Evolutionary conservation across 1,140 invertebrate species (phyloP).

Genomic region (Drosophila kurseongensis): DNA sequence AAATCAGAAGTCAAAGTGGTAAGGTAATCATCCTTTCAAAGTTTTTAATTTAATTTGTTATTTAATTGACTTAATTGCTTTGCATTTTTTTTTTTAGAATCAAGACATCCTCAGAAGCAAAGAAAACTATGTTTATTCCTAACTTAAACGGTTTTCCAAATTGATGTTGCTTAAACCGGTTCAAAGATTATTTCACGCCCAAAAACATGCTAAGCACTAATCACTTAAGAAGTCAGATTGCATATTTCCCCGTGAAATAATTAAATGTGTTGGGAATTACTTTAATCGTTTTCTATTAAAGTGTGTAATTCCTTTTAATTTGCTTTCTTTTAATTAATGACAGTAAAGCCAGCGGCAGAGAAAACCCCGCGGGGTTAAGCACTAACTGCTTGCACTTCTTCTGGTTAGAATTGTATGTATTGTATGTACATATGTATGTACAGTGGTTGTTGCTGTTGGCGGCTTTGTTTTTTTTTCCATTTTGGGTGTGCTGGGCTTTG

Average conservation of each 20-base stretch:
- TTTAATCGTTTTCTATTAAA: background rate
- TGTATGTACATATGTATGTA: no score
- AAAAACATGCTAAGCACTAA: no score
- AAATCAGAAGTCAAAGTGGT: no score
- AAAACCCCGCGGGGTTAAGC: slow-evolving; percentile 6
- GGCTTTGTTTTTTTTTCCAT: background rate
- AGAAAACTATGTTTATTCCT: no score
- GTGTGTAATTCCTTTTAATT: no score
- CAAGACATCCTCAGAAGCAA: no score
- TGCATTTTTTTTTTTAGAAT: no score
- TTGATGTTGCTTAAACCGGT: background rate
- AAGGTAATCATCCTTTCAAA: no score
- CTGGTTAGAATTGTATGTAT: background rate
- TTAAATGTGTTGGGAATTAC: background rate
- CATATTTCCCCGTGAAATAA: background rate
- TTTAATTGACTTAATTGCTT: no score
- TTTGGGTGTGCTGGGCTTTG: slow-evolving; percentile 21
- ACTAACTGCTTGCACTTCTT: slow-evolving; percentile 29
- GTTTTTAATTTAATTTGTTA: no score
- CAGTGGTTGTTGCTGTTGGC: background rate
- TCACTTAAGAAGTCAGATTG: background rate
- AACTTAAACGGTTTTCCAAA: no score
- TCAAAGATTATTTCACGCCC: background rate
- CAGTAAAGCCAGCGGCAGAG: background rate
- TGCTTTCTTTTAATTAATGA: no score